Percentiles rank a stretch among this genome's conserved stretches.
phyloP scores from a whole-genome alignment of 2,113 vertebrate genomes.

The Apodemus speciosus region DNA sequence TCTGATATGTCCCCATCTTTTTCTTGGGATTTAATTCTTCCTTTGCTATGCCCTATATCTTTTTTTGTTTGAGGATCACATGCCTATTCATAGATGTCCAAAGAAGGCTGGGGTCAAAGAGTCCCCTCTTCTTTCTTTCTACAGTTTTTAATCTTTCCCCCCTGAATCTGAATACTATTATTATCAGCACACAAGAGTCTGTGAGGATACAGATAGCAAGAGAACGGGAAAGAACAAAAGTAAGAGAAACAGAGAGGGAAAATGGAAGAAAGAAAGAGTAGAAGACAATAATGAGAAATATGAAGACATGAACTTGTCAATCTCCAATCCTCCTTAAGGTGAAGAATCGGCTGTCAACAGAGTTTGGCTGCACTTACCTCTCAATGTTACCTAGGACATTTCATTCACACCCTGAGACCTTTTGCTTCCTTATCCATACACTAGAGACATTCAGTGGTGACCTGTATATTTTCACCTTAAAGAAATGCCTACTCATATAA shows the following conservation, averaged over 20 bases:
- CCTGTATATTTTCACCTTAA: neutral
- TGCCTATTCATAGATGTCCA: neutral
- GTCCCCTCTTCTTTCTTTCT: neutral
- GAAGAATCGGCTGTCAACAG: neutral
- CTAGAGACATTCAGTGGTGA: neutral
- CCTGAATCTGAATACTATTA: neutral
- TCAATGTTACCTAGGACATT: neutral
- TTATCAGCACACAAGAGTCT: neutral
- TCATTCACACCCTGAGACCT: neutral
- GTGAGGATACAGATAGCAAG: neutral
- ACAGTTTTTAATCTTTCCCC: neutral
- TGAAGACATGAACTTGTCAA: neutral
- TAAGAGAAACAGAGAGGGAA: neutral
- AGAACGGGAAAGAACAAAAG: neutral
- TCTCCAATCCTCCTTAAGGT: neutral
- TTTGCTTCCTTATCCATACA: neutral
- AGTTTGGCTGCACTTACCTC: neutral
- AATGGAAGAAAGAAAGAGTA: neutral
- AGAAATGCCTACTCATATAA: neutral
- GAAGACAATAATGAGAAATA: neutral
- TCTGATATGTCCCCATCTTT: neutral
- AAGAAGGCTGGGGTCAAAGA: neutral
- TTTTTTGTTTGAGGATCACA: neutral
- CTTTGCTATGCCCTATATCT: neutral
- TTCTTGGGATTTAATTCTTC: slow-evolving; percentile 33